These are phyloP conservation scores for Mechanitis messenoides DNA, from an alignment of 2,888 invertebrate genomes.

Conservation along the genomic window DNA sequence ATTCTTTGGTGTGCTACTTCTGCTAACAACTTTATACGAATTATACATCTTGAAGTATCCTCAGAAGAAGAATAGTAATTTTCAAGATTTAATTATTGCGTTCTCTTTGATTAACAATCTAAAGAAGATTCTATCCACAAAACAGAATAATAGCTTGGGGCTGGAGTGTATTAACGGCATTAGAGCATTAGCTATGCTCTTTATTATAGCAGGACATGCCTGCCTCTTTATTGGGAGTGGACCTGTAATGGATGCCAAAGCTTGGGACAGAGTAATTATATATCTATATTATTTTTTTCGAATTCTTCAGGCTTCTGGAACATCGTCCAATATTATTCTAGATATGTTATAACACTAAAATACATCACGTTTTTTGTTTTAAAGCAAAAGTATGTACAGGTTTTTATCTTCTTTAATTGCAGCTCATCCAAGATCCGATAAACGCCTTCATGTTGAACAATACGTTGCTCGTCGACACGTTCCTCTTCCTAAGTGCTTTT, in stretches of 20 bases:
- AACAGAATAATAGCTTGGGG: constrained; percentile 75
- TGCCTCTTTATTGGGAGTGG: constrained; percentile 81
- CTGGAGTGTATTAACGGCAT: constrained; percentile 81
- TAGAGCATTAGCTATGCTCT: constrained; percentile 80
- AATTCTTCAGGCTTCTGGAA: too few species aligned
- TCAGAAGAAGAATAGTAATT: constrained; percentile 44
- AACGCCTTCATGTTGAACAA: constrained; percentile 81
- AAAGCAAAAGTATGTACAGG: background rate
- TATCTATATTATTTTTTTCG: too few species aligned
- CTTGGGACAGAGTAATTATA: constrained; percentile 76
- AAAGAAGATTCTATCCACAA: constrained; percentile 76
- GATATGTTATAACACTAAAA: too few species aligned
- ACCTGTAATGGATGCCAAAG: constrained; percentile 80
- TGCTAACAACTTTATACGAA: constrained; percentile 70
- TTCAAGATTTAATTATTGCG: constrained; percentile 56
- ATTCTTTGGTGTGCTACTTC: constrained; percentile 59
- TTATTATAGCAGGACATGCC: constrained; percentile 81
- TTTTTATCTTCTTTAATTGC: constrained; percentile 33
- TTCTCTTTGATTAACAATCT: constrained; percentile 79
- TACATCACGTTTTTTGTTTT: background rate
- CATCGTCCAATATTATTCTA: too few species aligned
- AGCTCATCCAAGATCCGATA: constrained; percentile 75
- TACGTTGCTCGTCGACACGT: constrained; percentile 83
- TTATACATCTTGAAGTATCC: constrained; percentile 50
- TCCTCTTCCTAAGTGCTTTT: constrained; percentile 83